These are phyloP conservation scores for Xiphophorus birchmanni DNA, from an alignment of 2,797 vertebrate genomes.

Conservation along the genomic window DNA sequence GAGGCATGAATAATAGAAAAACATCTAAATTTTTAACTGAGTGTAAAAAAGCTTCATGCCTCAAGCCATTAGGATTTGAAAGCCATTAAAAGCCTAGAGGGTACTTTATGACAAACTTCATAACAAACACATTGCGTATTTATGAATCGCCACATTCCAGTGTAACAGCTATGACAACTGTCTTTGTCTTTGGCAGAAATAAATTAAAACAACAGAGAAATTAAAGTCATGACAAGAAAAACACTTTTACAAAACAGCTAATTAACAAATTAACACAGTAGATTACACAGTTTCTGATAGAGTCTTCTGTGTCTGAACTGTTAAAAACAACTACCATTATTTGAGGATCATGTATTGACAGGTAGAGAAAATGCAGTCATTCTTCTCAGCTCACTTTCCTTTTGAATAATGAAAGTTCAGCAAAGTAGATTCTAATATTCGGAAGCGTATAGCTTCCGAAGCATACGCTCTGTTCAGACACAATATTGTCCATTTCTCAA, in stretches of 20 bases:
- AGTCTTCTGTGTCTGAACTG: conserved; percentile 1
- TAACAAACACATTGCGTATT: conserved; percentile 12
- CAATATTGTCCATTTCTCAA: no score
- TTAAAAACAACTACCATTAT: neutral
- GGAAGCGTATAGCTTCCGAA: no score
- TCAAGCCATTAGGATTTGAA: conserved; percentile 33
- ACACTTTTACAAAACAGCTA: neutral
- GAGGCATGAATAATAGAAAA: conserved; percentile 56
- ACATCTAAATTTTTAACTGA: conserved; percentile 33
- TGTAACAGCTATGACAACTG: conserved; percentile 1
- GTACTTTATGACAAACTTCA: conserved; percentile 20
- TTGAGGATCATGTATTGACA: neutral
- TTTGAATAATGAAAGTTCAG: no score
- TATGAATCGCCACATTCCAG: conserved; percentile 13
- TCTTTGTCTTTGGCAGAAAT: conserved; percentile 11
- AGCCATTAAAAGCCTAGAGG: conserved; percentile 5
- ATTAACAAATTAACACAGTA: conserved; percentile 13
- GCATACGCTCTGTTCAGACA: no score
- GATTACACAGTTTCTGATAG: neutral
- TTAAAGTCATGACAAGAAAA: conserved; percentile 3
- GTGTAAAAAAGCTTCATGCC: conserved; percentile 22
- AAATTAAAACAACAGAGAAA: conserved; percentile 1
- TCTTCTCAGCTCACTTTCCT: no score
- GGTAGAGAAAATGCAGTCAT: neutral
- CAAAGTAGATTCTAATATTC: no score